These are phyloP conservation scores for Physella acuta DNA, from an alignment of 1,140 invertebrate genomes.

Conservation along the genomic window DNA sequence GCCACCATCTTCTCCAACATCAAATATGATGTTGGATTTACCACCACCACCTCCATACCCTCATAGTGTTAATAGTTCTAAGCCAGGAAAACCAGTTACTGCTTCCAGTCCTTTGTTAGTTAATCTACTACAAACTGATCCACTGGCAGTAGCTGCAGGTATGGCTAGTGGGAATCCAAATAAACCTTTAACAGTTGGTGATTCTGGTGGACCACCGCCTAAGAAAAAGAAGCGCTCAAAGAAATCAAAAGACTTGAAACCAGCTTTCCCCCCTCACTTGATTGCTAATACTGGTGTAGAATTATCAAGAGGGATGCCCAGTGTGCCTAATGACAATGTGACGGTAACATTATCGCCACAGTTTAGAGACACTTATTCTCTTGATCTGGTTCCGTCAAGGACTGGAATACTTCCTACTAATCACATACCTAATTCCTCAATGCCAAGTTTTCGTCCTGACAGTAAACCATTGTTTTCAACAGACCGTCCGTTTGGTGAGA, in stretches of 20 bases:
- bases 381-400: constrained; percentile 4
- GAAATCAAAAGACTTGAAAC: constrained; percentile 39
- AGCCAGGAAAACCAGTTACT: constrained; percentile 49
- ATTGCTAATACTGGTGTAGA: not conserved
- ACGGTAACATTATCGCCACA: not conserved
- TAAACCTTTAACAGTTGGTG: constrained; percentile 13
- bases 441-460: constrained; percentile 11
- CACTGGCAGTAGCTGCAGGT: constrained; percentile 34
- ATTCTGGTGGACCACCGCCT: constrained; percentile 49
- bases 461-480: constrained; percentile 23
- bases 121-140: constrained; percentile 85
- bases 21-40: constrained; percentile 36
- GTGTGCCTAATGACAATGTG: not conserved
- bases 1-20: constrained; percentile 32
- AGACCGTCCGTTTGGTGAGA: constrained; percentile 20
- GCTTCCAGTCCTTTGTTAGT: constrained; percentile 81
- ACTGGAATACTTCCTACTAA: not conserved
- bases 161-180: constrained; percentile 35
- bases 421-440: constrained; percentile 19
- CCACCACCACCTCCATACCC: constrained; percentile 52
- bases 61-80: constrained; percentile 41
- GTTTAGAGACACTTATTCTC: not conserved
- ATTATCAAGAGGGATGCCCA: not conserved
- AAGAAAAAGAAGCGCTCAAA: constrained; percentile 47
- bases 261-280: constrained; percentile 10